Evolutionary conservation across 1,140 invertebrate genomes (phyloP).

Genomic region (Hylaeus volcanicus): DNA sequence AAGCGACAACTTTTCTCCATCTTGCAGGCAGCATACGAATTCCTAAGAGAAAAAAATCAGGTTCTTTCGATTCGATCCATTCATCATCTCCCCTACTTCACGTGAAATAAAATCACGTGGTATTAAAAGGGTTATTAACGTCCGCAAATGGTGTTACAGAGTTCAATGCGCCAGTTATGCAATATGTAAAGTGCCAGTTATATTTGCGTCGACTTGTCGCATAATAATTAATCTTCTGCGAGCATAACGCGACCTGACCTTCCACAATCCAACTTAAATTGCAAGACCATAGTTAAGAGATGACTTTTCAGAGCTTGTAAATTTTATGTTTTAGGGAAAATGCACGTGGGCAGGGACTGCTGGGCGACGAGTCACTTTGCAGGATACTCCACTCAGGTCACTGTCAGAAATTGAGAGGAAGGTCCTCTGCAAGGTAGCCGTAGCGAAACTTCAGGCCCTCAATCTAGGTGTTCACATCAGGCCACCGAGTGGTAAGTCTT

Average conservation of each 20-base stretch:
- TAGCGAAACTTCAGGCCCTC: constrained; percentile 92
- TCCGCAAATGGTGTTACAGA: too few relatives aligned
- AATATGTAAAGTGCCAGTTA: neutral
- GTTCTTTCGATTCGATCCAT: too few relatives aligned
- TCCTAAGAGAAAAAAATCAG: too few relatives aligned
- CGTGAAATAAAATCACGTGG: too few relatives aligned
- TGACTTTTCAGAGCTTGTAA: neutral
- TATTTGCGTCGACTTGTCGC: too few relatives aligned
- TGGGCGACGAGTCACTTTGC: constrained; percentile 87
- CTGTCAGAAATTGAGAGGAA: constrained; percentile 91
- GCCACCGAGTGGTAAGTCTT: constrained; percentile 84
- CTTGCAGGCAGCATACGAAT: too few relatives aligned
- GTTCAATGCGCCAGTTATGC: neutral
- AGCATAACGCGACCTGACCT: neutral
- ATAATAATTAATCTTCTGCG: constrained; percentile 1
- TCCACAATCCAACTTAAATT: neutral
- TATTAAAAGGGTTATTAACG: too few relatives aligned
- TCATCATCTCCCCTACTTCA: too few relatives aligned
- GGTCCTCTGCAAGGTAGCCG: constrained; percentile 90
- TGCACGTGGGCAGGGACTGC: constrained; percentile 90
- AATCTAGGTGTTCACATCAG: constrained; percentile 90
- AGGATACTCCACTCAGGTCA: constrained; percentile 86
- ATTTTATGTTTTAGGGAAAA: constrained; percentile 85
- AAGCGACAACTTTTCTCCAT: too few relatives aligned
- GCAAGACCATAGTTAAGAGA: too few relatives aligned